A percentile compares a stretch with the other conserved stretches of the same genome.
phyloP scores from a whole-genome alignment of 2,797 vertebrate genomes.

The Acipenser transmontanus region DNA sequence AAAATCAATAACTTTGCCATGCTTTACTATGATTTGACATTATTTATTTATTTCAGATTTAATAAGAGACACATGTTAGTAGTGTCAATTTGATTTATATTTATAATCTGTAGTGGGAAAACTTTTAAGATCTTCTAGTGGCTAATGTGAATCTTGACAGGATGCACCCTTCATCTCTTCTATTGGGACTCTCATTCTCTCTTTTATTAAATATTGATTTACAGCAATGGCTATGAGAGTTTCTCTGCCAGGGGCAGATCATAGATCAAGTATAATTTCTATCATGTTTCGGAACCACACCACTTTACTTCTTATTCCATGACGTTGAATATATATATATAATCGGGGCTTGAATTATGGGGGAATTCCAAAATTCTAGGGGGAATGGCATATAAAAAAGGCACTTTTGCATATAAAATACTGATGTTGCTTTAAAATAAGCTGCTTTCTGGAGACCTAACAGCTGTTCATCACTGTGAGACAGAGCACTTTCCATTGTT shows the following conservation, averaged over 20 bases:
- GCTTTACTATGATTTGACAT: conserved; percentile 7
- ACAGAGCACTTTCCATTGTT: too few species aligned
- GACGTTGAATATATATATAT: too few species aligned
- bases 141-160: not conserved
- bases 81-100: conserved; percentile 26
- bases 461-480: too few species aligned
- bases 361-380: too few species aligned
- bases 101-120: conserved; percentile 19
- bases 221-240: conserved; percentile 15
- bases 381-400: too few species aligned
- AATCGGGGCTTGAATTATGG: too few species aligned
- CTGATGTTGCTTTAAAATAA: too few species aligned
- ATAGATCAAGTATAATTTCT: conserved; percentile 11
- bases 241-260: conserved; percentile 13
- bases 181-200: conserved; percentile 4
- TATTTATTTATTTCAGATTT: conserved; percentile 4
- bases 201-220: conserved; percentile 20
- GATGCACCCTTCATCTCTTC: conserved; percentile 5
- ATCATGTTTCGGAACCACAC: conserved; percentile 8
- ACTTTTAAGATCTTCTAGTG: conserved; percentile 8
- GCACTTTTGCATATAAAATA: too few species aligned
- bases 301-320: too few species aligned
- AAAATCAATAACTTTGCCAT: too few species aligned
- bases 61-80: conserved; percentile 16
- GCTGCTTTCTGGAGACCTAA: too few species aligned